Evolutionary conservation across 1,140 invertebrate genomes (phyloP).

Genomic region (Heterodera carotae): DNA sequence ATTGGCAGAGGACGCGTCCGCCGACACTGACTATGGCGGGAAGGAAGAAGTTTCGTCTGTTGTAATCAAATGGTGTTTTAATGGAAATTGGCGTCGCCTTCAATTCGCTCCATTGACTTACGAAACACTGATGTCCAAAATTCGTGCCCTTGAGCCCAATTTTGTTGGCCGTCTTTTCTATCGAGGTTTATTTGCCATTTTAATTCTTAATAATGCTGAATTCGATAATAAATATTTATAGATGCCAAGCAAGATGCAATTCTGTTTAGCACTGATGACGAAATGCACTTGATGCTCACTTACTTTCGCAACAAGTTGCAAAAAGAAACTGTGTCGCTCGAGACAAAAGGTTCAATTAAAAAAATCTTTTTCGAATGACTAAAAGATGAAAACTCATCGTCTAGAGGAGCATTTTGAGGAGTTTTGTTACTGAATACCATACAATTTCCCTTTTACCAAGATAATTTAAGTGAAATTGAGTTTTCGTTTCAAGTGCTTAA

Average conservation of each 20-base stretch:
- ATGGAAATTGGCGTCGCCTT: conserved; percentile 35
- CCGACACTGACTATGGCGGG: background rate
- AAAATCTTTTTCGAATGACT: background rate
- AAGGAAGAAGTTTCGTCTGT: background rate
- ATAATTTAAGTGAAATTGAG: too few relatives aligned
- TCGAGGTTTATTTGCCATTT: conserved; percentile 37
- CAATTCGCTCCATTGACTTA: conserved; percentile 34
- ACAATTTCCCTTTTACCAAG: too few relatives aligned
- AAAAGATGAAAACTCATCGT: too few relatives aligned
- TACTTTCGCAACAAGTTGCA: conserved; percentile 30
- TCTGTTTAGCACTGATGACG: conserved; percentile 28
- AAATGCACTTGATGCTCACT: conserved; percentile 29
- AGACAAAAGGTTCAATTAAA: conserved; percentile 29
- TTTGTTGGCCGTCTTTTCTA: conserved; percentile 37
- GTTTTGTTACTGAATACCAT: too few relatives aligned
- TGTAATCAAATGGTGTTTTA: conserved; percentile 33
- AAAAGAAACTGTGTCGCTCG: conserved; percentile 25
- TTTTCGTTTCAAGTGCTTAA: too few relatives aligned
- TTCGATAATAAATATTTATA: conserved; percentile 15
- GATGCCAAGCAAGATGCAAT: conserved; percentile 45
- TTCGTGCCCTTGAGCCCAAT: conserved; percentile 35
- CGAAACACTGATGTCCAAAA: conserved; percentile 29
- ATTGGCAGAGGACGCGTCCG: background rate
- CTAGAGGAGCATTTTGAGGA: too few relatives aligned
- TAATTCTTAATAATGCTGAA: conserved; percentile 13